These are phyloP conservation scores for Tinea pellionella DNA, from an alignment of 2,888 invertebrate genomes.

Conservation along the genomic window DNA sequence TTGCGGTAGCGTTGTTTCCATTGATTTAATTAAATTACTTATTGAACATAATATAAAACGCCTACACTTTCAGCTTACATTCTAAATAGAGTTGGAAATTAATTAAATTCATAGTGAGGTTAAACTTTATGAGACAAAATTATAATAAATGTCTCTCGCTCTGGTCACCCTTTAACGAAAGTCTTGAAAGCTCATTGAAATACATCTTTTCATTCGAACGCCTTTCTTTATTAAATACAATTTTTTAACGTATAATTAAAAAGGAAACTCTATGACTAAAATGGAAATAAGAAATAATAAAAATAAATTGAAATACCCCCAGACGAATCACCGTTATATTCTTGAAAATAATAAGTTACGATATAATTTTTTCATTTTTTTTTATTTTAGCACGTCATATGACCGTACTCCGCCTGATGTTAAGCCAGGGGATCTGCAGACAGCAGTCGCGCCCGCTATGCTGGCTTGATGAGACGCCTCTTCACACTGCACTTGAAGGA, in stretches of 20 bases:
- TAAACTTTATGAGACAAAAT: background rate
- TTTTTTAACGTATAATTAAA: constrained; percentile 5
- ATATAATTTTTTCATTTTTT: no score
- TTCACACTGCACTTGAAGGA: no score
- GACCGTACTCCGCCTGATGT: no score
- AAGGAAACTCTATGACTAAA: background rate
- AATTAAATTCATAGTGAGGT: background rate
- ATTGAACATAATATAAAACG: no score
- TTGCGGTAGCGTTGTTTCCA: no score
- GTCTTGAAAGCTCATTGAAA: background rate
- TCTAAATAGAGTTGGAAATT: background rate
- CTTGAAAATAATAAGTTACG: background rate
- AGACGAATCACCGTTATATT: background rate
- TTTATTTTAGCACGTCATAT: no score
- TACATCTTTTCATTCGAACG: background rate
- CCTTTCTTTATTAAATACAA: background rate
- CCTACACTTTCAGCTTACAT: no score
- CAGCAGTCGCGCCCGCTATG: no score
- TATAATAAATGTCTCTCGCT: background rate
- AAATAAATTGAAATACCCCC: background rate
- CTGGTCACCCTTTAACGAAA: background rate
- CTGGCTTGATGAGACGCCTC: no score
- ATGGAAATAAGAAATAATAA: constrained; percentile 1
- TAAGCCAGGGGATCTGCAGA: no score
- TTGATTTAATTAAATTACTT: no score